These are phyloP conservation scores for Seira musarum DNA, from an alignment of 2,888 invertebrate species.

Conservation along the genomic window DNA sequence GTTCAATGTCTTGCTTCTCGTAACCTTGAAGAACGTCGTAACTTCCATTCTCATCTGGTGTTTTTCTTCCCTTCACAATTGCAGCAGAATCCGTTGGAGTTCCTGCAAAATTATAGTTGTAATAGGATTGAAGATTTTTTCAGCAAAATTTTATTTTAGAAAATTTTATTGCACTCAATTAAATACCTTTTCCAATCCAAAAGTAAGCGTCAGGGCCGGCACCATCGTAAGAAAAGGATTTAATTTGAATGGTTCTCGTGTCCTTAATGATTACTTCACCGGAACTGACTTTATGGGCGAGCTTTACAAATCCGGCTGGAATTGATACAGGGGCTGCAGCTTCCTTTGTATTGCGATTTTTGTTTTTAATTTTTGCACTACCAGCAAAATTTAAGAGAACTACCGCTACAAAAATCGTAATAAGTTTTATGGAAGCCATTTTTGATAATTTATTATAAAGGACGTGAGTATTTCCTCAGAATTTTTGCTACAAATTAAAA, in stretches of 20 bases:
- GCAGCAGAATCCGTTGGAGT: constrained; percentile 50
- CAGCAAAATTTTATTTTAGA: background rate
- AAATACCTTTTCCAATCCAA: constrained; percentile 60
- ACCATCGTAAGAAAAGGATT: constrained; percentile 60
- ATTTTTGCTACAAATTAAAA: too few species aligned
- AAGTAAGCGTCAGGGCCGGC: constrained; percentile 65
- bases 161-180: background rate
- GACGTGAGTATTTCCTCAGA: background rate
- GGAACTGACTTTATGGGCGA: constrained; percentile 63
- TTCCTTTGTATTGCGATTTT: constrained; percentile 25
- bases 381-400: constrained; percentile 27
- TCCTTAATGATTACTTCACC: constrained; percentile 60
- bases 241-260: constrained; percentile 57
- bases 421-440: constrained; percentile 26
- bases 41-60: constrained; percentile 55
- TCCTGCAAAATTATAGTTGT: background rate
- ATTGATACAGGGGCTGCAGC: constrained; percentile 47
- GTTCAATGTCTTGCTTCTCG: constrained; percentile 92
- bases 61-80: constrained; percentile 58
- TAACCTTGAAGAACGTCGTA: constrained; percentile 86
- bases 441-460: constrained; percentile 17
- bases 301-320: constrained; percentile 51
- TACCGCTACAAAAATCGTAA: constrained; percentile 26
- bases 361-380: constrained; percentile 46
- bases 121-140: constrained; percentile 1